Percentiles rank a stretch among this genome's conserved stretches.
These are phyloP conservation scores for Drosophila arizonae DNA, from an alignment of 1,140 invertebrate species.

Conservation along the genomic window DNA sequence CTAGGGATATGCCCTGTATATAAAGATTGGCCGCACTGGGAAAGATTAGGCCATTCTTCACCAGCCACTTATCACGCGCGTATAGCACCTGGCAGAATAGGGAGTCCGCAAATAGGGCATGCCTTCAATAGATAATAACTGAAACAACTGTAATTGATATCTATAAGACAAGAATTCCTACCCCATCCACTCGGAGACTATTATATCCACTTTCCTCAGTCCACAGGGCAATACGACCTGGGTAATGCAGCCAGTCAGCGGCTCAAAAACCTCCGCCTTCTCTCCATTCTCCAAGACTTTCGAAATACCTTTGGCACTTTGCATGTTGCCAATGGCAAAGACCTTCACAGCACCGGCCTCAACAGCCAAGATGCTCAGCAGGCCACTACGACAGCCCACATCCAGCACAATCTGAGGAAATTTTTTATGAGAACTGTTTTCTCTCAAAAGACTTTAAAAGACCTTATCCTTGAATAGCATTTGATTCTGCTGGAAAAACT, in stretches of 20 bases:
- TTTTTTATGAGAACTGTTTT: no score
- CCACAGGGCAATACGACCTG: conserved; percentile 39
- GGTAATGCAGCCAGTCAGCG: conserved; percentile 29
- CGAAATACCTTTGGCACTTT: conserved; percentile 25
- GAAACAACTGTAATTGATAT: neutral
- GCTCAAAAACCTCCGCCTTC: conserved; percentile 37
- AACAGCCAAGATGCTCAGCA: conserved; percentile 47
- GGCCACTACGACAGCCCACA: conserved; percentile 60
- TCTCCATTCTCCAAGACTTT: conserved; percentile 20
- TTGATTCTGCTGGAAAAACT: conserved; percentile 24
- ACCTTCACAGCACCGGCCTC: conserved; percentile 48
- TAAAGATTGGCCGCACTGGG: conserved; percentile 45
- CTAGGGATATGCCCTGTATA: conserved; percentile 30
- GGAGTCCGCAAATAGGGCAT: conserved; percentile 52
- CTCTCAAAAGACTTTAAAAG: neutral
- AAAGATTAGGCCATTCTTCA: conserved; percentile 42
- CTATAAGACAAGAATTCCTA: neutral
- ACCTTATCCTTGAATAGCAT: conserved; percentile 51
- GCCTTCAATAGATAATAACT: conserved; percentile 2
- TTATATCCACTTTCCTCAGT: conserved; percentile 51
- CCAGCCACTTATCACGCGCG: conserved; percentile 53
- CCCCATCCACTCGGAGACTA: conserved; percentile 65
- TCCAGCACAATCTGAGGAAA: conserved; percentile 52
- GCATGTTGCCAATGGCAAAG: conserved; percentile 42
- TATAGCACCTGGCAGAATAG: conserved; percentile 45